Evolutionary conservation across 2,888 invertebrate genomes (phyloP).

Genomic region (Baronia brevicornis): DNA sequence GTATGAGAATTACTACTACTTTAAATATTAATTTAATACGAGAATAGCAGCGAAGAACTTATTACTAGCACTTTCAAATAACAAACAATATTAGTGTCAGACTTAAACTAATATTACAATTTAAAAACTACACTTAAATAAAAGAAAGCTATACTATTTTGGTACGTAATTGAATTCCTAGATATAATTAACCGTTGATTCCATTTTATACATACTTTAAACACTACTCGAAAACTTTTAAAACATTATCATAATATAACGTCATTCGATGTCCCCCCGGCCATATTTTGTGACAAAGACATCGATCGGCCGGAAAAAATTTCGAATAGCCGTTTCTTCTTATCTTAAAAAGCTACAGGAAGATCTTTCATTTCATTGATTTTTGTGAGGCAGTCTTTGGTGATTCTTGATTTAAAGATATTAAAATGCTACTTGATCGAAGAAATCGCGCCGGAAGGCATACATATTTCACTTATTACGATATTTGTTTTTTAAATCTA

Average conservation of each 20-base stretch:
- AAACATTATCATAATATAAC: constrained; percentile 16
- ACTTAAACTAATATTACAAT: constrained; percentile 17
- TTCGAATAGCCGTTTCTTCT: too few species aligned
- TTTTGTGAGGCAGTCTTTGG: constrained; percentile 37
- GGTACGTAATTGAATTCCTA: constrained; percentile 20
- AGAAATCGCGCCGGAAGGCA: too few species aligned
- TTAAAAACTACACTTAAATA: constrained; percentile 27
- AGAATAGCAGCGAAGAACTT: too few species aligned
- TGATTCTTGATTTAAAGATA: constrained; percentile 22
- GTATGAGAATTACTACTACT: too few species aligned
- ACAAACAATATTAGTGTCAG: too few species aligned
- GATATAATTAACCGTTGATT: constrained; percentile 17
- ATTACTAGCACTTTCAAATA: too few species aligned
- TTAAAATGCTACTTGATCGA: too few species aligned
- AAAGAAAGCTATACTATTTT: constrained; percentile 31
- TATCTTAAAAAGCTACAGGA: constrained; percentile 21
- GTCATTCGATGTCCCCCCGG: constrained; percentile 14
- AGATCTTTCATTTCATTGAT: constrained; percentile 27
- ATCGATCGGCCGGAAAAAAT: neutral
- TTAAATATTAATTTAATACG: too few species aligned
- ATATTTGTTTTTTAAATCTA: too few species aligned
- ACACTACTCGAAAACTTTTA: constrained; percentile 16
- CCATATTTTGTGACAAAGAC: constrained; percentile 11
- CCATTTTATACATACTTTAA: constrained; percentile 18
- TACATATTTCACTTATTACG: too few species aligned